A percentile compares a stretch with the other conserved stretches of the same genome.
phyloP scores from a whole-genome alignment of 2,113 vertebrate species.

The human region GRCh38 chr21:42438001-42438500 shows the following conservation, averaged over 20 bases:
- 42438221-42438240: too few relatives aligned
- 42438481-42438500: rapidly evolving
- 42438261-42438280: not conserved
- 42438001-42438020: not conserved
- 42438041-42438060: not conserved
- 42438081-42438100: not conserved
- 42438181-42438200: rapidly evolving
- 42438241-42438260: rapidly evolving
- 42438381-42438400: rapidly evolving
- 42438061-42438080: not conserved
- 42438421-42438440: not conserved
- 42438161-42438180: not conserved
- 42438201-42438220: rapidly evolving
- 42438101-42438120: not conserved
- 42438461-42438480: not conserved
- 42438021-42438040: not conserved
- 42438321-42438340: not conserved
- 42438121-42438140: not conserved
- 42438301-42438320: not conserved
- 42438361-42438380: too few relatives aligned
- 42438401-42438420: not conserved
- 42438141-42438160: rapidly evolving
- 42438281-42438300: too few relatives aligned
- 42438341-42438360: not conserved
- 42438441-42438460: not conserved